A percentile compares a stretch with the other conserved stretches of the same genome.
Evolutionary conservation across 2,797 vertebrate genomes (phyloP).

Genomic region (Podargus strigoides): DNA sequence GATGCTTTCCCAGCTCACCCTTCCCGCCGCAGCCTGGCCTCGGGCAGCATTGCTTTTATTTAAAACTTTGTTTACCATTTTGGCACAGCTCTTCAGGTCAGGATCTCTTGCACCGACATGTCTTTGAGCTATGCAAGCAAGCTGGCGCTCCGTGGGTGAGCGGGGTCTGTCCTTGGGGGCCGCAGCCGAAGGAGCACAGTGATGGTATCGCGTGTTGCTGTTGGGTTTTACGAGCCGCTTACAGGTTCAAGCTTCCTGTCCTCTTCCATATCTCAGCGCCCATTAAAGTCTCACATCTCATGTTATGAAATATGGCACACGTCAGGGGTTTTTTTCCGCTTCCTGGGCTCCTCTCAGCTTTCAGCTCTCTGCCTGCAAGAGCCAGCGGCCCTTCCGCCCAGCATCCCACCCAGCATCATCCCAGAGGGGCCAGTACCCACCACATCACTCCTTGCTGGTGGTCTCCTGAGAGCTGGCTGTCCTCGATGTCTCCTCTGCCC

Average conservation of each 20-base stretch:
- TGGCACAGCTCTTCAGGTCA: background rate
- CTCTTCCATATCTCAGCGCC: background rate
- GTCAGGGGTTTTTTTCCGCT: background rate
- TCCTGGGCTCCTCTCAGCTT: slow-evolving; percentile 20
- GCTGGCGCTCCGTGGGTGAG: rapidly evolving
- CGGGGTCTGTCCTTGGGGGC: background rate
- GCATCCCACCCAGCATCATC: background rate
- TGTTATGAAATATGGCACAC: background rate
- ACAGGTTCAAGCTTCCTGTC: slow-evolving; percentile 25
- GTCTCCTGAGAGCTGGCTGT: background rate
- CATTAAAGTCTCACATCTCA: slow-evolving; percentile 44
- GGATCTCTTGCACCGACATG: background rate
- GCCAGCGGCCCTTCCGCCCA: background rate
- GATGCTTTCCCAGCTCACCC: background rate
- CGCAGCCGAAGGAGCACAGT: rapidly evolving
- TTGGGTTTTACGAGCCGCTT: background rate
- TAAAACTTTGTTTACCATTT: background rate
- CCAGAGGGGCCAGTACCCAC: background rate
- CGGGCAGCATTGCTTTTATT: rapidly evolving
- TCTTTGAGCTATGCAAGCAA: background rate
- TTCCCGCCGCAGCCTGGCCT: background rate
- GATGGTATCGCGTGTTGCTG: background rate
- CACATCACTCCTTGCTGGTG: background rate
- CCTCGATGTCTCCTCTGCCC: background rate
- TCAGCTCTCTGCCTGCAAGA: background rate